A percentile compares a stretch with the other conserved stretches of the same genome.
These are phyloP conservation scores for Apantesis nais DNA, from an alignment of 2,888 invertebrate genomes.

Conservation along the genomic window DNA sequence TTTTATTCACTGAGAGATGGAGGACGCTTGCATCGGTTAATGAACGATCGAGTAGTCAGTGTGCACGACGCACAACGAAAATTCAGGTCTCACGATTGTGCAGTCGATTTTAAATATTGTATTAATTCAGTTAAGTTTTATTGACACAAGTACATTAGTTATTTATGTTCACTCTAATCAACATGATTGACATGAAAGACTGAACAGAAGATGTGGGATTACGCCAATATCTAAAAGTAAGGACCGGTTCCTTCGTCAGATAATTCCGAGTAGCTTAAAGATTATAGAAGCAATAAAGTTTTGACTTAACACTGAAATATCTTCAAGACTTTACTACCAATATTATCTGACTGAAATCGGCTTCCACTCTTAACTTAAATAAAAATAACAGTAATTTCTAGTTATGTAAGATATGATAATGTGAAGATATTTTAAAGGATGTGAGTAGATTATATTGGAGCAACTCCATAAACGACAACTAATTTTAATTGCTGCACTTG, in stretches of 20 bases:
- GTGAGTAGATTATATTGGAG: background rate
- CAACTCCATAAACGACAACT: background rate
- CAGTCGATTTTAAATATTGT: conserved; percentile 28
- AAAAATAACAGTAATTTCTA: conserved; percentile 48
- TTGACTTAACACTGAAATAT: background rate
- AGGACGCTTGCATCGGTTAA: background rate
- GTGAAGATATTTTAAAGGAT: conserved; percentile 26
- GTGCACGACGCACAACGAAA: background rate
- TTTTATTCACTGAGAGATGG: conserved; percentile 15
- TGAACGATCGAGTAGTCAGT: background rate
- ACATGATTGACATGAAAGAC: conserved; percentile 40
- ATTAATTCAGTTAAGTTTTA: conserved; percentile 34
- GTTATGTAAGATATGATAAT: conserved; percentile 47
- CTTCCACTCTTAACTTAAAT: conserved; percentile 34
- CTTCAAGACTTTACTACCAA: background rate
- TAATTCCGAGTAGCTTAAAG: conserved; percentile 17
- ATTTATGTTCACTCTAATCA: conserved; percentile 6
- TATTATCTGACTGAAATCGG: background rate
- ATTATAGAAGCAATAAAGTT: background rate
- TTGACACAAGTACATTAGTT: background rate
- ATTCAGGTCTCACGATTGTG: background rate
- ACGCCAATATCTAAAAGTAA: conserved; percentile 30
- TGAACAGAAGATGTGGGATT: conserved; percentile 39
- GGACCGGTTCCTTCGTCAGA: conserved; percentile 22
- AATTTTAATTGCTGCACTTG: background rate